Percentiles rank a stretch among this genome's conserved stretches.
These are phyloP conservation scores for Meloidogyne exigua DNA, from an alignment of 1,140 invertebrate species.

Conservation along the genomic window DNA sequence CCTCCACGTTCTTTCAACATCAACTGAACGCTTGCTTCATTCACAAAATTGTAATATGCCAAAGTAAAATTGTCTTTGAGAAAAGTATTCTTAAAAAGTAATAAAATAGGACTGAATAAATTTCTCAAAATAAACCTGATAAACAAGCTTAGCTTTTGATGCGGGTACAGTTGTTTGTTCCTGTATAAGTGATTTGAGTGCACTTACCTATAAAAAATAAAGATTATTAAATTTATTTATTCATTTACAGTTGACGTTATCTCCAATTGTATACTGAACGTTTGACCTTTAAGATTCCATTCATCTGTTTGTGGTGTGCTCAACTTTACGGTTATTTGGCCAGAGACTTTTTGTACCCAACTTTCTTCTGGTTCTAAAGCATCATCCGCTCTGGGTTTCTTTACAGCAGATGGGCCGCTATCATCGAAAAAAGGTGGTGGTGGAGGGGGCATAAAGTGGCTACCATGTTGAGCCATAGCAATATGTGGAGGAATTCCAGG, in stretches of 20 bases:
- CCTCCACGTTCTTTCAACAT: constrained; percentile 95
- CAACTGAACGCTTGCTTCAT: constrained; percentile 79
- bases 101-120: constrained; percentile 10
- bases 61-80: constrained; percentile 93
- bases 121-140: constrained; percentile 71
- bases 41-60: constrained; percentile 89
- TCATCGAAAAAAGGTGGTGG: constrained; percentile 13
- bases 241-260: constrained; percentile 72
- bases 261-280: constrained; percentile 76
- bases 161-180: constrained; percentile 87
- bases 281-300: constrained; percentile 93
- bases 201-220: constrained; percentile 69
- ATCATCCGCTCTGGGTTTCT: constrained; percentile 87
- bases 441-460: constrained; percentile 2
- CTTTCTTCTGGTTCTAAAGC: constrained; percentile 81
- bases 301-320: constrained; percentile 69
- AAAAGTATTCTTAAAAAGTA: constrained; percentile 81
- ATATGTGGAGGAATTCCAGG: constrained; percentile 42
- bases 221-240: constrained; percentile 23
- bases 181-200: constrained; percentile 83
- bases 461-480: constrained; percentile 41
- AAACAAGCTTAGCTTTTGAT: constrained; percentile 92
- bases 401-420: constrained; percentile 78
- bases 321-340: constrained; percentile 50
- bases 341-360: constrained; percentile 74